phyloP scores from a whole-genome alignment of 2,797 vertebrate species.

The Amblyopsis hoosieri region DNA sequence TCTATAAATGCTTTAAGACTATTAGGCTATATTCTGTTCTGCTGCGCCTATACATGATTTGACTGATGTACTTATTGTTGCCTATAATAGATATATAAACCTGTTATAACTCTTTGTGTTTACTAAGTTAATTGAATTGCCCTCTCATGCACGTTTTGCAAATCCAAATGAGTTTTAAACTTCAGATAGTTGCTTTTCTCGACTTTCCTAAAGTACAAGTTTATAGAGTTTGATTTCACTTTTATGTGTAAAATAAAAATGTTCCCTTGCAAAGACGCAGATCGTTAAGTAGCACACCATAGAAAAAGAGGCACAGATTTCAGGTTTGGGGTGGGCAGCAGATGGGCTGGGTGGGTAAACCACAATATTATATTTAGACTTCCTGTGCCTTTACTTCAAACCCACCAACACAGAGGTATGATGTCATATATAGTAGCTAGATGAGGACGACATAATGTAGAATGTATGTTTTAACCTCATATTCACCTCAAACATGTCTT shows the following conservation, averaged over 20 bases:
- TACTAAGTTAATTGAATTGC: too few relatives aligned
- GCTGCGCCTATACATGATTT: too few relatives aligned
- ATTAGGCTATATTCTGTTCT: not conserved
- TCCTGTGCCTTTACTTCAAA: constrained; percentile 62
- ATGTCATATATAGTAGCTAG: constrained; percentile 24
- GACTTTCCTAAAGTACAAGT: not conserved
- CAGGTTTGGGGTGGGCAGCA: constrained; percentile 48
- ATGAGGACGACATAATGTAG: constrained; percentile 11
- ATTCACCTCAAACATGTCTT: constrained; percentile 72
- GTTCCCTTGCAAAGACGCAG: constrained; percentile 13
- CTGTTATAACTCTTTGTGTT: too few relatives aligned
- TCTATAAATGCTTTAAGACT: constrained; percentile 30
- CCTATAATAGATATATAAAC: too few relatives aligned
- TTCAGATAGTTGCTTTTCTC: not conserved
- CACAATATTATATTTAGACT: constrained; percentile 75
- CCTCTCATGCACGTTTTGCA: too few relatives aligned
- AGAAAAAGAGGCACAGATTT: constrained; percentile 69
- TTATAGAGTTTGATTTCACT: constrained; percentile 7
- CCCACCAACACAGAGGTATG: constrained; percentile 46
- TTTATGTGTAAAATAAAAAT: not conserved
- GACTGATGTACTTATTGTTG: too few relatives aligned
- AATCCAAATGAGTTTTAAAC: too few relatives aligned
- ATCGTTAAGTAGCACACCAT: constrained; percentile 43
- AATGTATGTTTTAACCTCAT: constrained; percentile 1
- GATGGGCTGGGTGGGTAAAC: constrained; percentile 68